These are phyloP conservation scores for Xenopus borealis DNA, from an alignment of 2,113 vertebrate genomes.

Conservation along the genomic window DNA sequence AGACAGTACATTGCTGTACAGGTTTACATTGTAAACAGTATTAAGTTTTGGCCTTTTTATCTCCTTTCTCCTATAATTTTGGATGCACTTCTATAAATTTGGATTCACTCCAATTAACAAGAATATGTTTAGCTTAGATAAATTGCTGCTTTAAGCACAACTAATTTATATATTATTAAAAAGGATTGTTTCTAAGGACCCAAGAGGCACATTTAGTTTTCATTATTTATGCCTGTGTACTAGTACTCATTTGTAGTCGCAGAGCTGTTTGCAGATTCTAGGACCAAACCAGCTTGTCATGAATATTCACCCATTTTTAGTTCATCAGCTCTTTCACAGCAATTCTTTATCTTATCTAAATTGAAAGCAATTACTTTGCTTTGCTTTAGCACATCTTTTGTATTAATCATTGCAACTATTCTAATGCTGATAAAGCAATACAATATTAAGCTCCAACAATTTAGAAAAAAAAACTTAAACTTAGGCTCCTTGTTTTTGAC, in stretches of 20 bases:
- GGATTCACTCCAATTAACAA: constrained; percentile 30
- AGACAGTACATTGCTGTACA: background rate
- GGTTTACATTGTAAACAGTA: background rate
- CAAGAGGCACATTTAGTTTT: constrained; percentile 36
- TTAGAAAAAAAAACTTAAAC: no score
- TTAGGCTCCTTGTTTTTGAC: no score
- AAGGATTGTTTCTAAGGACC: constrained; percentile 43
- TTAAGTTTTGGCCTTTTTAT: background rate
- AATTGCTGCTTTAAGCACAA: constrained; percentile 43
- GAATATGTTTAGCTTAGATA: constrained; percentile 41
- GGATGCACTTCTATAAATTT: constrained; percentile 22
- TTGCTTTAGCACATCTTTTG: constrained; percentile 11
- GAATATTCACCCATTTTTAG: constrained; percentile 37
- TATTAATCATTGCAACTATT: constrained; percentile 3
- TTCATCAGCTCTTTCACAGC: constrained; percentile 37
- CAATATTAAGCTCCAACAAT: background rate
- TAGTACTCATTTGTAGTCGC: constrained; percentile 35
- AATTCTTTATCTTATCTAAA: constrained; percentile 22
- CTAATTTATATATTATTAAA: constrained; percentile 48
- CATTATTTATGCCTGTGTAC: constrained; percentile 41
- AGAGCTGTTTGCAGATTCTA: constrained; percentile 36
- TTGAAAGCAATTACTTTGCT: constrained; percentile 6
- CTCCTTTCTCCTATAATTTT: constrained; percentile 1
- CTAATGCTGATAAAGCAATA: constrained; percentile 1
- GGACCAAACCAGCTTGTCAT: constrained; percentile 40